phyloP scores from a whole-genome alignment of 2,113 vertebrate genomes.

The Riparia riparia region DNA sequence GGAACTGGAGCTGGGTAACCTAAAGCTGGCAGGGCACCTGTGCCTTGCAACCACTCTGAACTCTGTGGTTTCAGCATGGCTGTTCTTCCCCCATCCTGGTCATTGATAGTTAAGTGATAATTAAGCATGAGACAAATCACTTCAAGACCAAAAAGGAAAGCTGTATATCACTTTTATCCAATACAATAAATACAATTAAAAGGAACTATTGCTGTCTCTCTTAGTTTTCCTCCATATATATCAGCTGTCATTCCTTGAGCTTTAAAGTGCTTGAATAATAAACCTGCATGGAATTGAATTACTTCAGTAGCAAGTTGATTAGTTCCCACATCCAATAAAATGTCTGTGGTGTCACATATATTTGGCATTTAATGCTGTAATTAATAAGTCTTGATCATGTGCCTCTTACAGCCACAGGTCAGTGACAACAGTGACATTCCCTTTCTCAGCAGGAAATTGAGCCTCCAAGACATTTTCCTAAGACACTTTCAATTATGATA shows the following conservation, averaged over 20 bases:
- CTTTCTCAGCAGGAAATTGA: slow-evolving; percentile 62
- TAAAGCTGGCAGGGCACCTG: not conserved
- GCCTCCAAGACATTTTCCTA: slow-evolving; percentile 59
- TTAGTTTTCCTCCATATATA: slow-evolving; percentile 55
- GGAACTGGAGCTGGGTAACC: not conserved
- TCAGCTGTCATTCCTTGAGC: slow-evolving; percentile 54
- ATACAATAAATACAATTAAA: slow-evolving; percentile 64
- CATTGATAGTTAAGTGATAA: slow-evolving; percentile 24
- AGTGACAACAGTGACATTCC: slow-evolving; percentile 66
- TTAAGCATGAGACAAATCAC: slow-evolving; percentile 34
- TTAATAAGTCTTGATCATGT: slow-evolving; percentile 62
- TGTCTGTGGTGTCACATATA: slow-evolving; percentile 37
- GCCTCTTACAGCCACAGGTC: slow-evolving; percentile 37
- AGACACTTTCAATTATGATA: slow-evolving; percentile 65
- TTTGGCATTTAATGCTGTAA: slow-evolving; percentile 67
- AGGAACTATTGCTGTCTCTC: slow-evolving; percentile 47
- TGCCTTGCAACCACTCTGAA: not conserved
- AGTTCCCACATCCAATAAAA: slow-evolving; percentile 61
- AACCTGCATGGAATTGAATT: slow-evolving; percentile 59
- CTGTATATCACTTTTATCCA: slow-evolving; percentile 56
- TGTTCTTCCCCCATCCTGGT: not conserved
- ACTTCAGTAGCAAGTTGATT: slow-evolving; percentile 61
- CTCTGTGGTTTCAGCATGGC: not conserved
- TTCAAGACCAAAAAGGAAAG: slow-evolving; percentile 33
- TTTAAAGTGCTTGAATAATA: slow-evolving; percentile 66